Percentiles rank a stretch among this genome's conserved stretches.
phyloP scores from a whole-genome alignment of 2,797 vertebrate genomes.

The Liparis tanakae region DNA sequence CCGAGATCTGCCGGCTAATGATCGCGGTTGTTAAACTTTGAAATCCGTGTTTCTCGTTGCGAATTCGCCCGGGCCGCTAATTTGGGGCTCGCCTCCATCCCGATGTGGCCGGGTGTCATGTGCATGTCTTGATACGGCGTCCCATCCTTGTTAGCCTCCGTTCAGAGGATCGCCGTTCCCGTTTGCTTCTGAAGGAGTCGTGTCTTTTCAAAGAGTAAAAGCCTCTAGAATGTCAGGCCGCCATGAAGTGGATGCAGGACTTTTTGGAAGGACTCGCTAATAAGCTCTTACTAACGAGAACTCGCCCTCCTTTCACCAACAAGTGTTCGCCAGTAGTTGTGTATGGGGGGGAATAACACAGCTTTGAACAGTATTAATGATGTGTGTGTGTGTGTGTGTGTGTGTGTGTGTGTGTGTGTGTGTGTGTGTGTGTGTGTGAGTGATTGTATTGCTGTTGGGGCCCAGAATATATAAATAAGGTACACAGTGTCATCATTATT shows the following conservation, averaged over 20 bases:
- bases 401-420: background rate
- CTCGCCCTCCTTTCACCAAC: constrained; percentile 10
- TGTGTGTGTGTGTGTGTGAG: background rate
- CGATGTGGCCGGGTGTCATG: constrained; percentile 7
- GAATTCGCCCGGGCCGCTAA: constrained; percentile 20
- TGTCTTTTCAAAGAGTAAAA: constrained; percentile 35
- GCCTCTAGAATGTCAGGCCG: constrained; percentile 30
- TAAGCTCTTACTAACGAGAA: constrained; percentile 40
- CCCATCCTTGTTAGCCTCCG: constrained; percentile 44
- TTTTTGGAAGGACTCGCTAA: constrained; percentile 22
- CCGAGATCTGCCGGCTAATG: constrained; percentile 14
- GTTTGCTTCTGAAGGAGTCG: constrained; percentile 15
- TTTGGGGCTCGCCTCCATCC: background rate
- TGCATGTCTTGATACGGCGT: constrained; percentile 17
- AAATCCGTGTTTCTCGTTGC: constrained; percentile 41
- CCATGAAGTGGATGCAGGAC: constrained; percentile 24
- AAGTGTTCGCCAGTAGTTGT: constrained; percentile 10
- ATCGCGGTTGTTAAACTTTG: constrained; percentile 15
- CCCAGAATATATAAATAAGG: too few species aligned
- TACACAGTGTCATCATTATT: too few species aligned
- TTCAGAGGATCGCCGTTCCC: constrained; percentile 21
- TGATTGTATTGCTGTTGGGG: too few species aligned
- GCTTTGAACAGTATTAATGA: background rate
- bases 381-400: background rate
- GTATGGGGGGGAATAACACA: background rate